Conservation (phyloP, 2,888 invertebrate species). For the Eledona agricola region DNA sequence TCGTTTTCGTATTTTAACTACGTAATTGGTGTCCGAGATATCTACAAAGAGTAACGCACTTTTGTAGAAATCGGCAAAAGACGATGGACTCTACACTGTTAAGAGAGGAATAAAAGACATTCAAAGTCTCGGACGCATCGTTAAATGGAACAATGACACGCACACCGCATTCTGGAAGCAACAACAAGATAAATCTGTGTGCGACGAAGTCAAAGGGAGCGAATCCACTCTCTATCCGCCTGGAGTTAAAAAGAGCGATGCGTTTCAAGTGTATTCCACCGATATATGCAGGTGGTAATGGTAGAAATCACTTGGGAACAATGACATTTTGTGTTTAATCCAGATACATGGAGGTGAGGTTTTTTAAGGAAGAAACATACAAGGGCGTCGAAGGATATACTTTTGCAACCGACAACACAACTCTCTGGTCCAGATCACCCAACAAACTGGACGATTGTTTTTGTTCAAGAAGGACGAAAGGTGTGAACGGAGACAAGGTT, state of each 20-base stretch:
- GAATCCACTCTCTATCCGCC: slow-evolving; percentile 73
- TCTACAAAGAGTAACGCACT: background rate
- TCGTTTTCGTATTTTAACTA: slow-evolving; percentile 19
- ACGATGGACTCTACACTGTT: slow-evolving; percentile 15
- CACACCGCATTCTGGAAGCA: slow-evolving; percentile 8
- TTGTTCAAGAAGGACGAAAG: slow-evolving; percentile 68
- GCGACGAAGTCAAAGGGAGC: slow-evolving; percentile 66
- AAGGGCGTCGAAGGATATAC: slow-evolving; percentile 68
- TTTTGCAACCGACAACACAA: slow-evolving; percentile 67
- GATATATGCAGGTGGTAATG: slow-evolving; percentile 72
- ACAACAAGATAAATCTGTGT: slow-evolving; percentile 45
- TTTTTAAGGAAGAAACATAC: slow-evolving; percentile 65
- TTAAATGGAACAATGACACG: slow-evolving; percentile 11
- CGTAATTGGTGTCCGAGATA: no score
- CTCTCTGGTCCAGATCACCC: slow-evolving; percentile 67
- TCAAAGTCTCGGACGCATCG: slow-evolving; percentile 8
- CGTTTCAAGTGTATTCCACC: slow-evolving; percentile 66
- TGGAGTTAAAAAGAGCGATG: slow-evolving; percentile 63
- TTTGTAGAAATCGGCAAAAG: slow-evolving; percentile 15
- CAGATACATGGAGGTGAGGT: slow-evolving; percentile 71
- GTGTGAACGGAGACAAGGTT: slow-evolving; percentile 65
- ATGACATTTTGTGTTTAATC: slow-evolving; percentile 29
- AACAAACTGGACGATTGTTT: slow-evolving; percentile 71
- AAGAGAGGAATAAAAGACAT: slow-evolving; percentile 18
- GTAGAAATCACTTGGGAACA: no score